These are phyloP conservation scores for Chaetops frenatus DNA, from an alignment of 2,113 vertebrate genomes.

Conservation along the genomic window DNA sequence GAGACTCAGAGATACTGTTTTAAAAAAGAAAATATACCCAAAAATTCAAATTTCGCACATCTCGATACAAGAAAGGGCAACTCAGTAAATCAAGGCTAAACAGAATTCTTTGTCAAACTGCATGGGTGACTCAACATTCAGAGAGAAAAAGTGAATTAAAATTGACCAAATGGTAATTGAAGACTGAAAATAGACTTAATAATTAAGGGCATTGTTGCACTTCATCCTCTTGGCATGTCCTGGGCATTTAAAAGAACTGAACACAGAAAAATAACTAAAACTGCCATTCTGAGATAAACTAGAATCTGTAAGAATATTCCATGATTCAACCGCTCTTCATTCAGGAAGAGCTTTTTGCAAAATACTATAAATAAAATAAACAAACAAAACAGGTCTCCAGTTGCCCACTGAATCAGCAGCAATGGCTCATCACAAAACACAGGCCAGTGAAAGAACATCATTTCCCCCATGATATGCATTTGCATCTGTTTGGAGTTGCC, in stretches of 20 bases:
- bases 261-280: neutral
- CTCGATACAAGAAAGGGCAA: neutral
- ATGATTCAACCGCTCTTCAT: neutral
- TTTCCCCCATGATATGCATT: conserved; percentile 57
- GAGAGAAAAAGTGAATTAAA: neutral
- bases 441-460: conserved; percentile 30
- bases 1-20: neutral
- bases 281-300: neutral
- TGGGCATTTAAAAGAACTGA: neutral
- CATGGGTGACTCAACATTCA: neutral
- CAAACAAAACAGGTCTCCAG: neutral
- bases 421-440: conserved; percentile 10
- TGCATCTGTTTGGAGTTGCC: conserved; percentile 54
- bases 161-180: neutral
- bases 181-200: neutral
- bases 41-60: neutral
- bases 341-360: neutral
- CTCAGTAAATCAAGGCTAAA: neutral
- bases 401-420: conserved; percentile 14
- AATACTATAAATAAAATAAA: conserved; percentile 10
- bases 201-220: neutral
- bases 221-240: neutral
- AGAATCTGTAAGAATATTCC: conserved; percentile 18
- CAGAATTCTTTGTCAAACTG: neutral
- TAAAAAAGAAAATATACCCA: neutral